phyloP scores from a whole-genome alignment of 2,797 vertebrate genomes.

The Pangasius larnaudii region DNA sequence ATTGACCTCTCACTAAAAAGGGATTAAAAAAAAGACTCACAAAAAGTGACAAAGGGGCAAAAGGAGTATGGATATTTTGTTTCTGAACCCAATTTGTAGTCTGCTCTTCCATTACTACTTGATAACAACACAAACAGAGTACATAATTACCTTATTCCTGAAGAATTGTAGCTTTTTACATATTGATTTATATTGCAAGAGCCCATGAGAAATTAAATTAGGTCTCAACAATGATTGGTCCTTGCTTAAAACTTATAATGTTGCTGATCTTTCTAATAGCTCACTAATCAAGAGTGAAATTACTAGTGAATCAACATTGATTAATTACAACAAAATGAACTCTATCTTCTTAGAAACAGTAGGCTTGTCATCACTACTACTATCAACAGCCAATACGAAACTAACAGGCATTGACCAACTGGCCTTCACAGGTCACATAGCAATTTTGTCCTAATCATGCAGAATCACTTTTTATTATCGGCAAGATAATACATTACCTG shows the following conservation, averaged over 20 bases:
- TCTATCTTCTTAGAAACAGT: not conserved
- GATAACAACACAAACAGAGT: conserved; percentile 40
- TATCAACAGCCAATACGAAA: not conserved
- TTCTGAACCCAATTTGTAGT: not conserved
- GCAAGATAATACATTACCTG: not conserved
- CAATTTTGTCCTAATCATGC: not conserved
- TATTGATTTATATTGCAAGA: conserved; percentile 40
- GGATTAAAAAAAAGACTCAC: not conserved
- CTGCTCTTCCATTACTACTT: conserved; percentile 33
- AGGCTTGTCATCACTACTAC: not conserved
- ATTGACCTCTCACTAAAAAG: conserved; percentile 23
- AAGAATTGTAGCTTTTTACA: conserved; percentile 29
- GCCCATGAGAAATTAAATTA: conserved; percentile 27
- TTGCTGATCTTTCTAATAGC: conserved; percentile 5
- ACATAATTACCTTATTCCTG: conserved; percentile 36
- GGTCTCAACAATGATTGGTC: conserved; percentile 1
- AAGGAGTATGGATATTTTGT: not conserved
- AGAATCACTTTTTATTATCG: not conserved
- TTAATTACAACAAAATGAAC: not conserved
- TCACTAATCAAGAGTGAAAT: conserved; percentile 29
- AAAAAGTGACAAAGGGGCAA: conserved; percentile 12
- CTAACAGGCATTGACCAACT: not conserved
- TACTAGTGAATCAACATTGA: conserved; percentile 2
- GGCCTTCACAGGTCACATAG: not conserved
- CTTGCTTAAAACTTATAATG: not conserved